phyloP scores from a whole-genome alignment of 2,797 vertebrate genomes.

The Gymnothorax javanicus region DNA sequence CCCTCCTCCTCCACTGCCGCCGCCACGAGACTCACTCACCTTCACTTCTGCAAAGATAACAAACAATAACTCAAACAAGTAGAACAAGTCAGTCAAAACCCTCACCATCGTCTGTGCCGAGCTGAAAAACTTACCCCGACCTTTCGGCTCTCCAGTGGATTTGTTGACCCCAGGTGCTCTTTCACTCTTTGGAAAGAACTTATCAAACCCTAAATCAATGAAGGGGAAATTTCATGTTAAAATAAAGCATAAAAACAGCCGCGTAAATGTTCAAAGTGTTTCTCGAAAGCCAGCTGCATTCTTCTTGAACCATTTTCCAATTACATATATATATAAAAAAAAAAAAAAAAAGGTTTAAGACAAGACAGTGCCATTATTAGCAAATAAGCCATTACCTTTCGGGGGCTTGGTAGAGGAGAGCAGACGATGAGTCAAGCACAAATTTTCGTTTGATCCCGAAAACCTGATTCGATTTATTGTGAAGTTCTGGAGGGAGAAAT shows the following conservation, averaged over 20 bases:
- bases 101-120: not conserved
- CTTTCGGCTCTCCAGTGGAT: slow-evolving; percentile 47
- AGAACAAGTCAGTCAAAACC: not conserved
- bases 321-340: not conserved
- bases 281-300: not conserved
- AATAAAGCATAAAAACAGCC: slow-evolving; percentile 15
- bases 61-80: not conserved
- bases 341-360: not conserved
- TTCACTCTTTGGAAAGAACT: slow-evolving; percentile 67
- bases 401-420: slow-evolving; percentile 70
- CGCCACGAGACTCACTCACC: slow-evolving; percentile 39
- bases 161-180: slow-evolving; percentile 47
- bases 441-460: slow-evolving; percentile 47
- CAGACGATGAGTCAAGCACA: slow-evolving; percentile 41
- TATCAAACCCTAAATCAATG: slow-evolving; percentile 67
- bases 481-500: slow-evolving; percentile 53
- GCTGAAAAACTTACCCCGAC: slow-evolving; percentile 19
- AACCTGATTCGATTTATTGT: slow-evolving; percentile 45
- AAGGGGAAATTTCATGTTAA: not conserved
- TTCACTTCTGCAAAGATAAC: slow-evolving; percentile 56
- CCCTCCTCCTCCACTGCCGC: slow-evolving; percentile 40
- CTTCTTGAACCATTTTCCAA: not conserved
- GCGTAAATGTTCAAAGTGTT: slow-evolving; percentile 32
- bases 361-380: not conserved
- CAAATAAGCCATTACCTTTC: slow-evolving; percentile 63